Conservation (phyloP, 2,888 invertebrate genomes). For the Platycheirus albimanus region DNA sequence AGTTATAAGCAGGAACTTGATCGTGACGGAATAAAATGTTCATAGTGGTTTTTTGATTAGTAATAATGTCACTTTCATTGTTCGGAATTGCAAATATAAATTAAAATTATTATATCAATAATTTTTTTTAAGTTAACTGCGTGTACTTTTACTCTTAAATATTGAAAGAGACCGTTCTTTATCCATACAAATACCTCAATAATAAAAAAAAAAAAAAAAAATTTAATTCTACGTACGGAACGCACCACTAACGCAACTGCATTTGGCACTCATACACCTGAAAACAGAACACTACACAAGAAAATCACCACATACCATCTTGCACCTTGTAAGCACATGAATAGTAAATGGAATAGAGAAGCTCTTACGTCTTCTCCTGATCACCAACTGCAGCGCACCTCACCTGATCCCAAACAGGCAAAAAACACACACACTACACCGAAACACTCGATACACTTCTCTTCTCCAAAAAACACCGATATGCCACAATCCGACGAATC, state of each 20-base stretch:
- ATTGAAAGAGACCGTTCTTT: too few relatives aligned
- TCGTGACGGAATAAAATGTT: too few relatives aligned
- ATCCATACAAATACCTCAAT: too few relatives aligned
- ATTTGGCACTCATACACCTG: not conserved
- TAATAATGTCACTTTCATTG: too few relatives aligned
- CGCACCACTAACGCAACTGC: not conserved
- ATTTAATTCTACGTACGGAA: too few relatives aligned
- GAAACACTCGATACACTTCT: not conserved
- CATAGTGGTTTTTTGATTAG: too few relatives aligned
- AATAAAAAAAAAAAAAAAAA: too few relatives aligned
- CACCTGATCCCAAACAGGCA: constrained; percentile 4
- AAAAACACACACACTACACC: not conserved
- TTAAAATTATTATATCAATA: too few relatives aligned
- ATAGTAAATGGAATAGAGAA: not conserved
- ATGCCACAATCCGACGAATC: not conserved
- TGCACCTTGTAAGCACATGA: not conserved
- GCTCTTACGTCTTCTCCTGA: not conserved
- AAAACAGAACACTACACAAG: not conserved
- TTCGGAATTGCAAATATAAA: too few relatives aligned
- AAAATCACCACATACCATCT: not conserved
- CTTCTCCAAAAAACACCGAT: not conserved
- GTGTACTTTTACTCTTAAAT: too few relatives aligned
- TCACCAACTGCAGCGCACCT: not conserved
- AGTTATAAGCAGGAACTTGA: too few relatives aligned
- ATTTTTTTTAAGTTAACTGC: too few relatives aligned